phyloP scores from a whole-genome alignment of 2,888 invertebrate genomes.

The Sphaeridia pumilis region DNA sequence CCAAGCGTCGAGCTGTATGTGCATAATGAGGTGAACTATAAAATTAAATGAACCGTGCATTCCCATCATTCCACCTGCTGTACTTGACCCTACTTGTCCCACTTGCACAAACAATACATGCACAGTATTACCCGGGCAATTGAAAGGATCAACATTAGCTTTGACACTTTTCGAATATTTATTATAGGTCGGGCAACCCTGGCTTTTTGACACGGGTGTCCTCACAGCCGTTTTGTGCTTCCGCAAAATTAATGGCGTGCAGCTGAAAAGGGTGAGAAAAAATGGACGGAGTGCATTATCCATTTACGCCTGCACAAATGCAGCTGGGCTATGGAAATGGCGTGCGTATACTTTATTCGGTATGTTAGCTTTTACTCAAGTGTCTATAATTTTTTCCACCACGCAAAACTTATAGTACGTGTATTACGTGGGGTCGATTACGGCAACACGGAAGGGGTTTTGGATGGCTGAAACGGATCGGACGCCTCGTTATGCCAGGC shows the following conservation, averaged over 20 bases:
- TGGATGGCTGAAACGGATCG: not conserved
- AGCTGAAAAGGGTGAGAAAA: too few relatives aligned
- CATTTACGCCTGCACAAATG: too few relatives aligned
- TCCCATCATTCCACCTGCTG: too few relatives aligned
- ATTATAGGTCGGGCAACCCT: not conserved
- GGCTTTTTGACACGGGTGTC: not conserved
- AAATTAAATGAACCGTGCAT: too few relatives aligned
- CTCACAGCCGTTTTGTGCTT: not conserved
- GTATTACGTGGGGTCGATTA: not conserved
- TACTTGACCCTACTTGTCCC: too few relatives aligned
- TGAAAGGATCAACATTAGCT: too few relatives aligned
- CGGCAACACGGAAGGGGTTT: not conserved
- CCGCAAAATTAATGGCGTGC: not conserved
- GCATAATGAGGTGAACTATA: not conserved
- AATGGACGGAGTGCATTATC: too few relatives aligned
- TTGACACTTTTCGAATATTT: too few relatives aligned
- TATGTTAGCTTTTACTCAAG: not conserved
- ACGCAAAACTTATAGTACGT: not conserved
- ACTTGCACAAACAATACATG: too few relatives aligned
- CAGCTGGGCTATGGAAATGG: not conserved
- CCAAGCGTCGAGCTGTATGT: not conserved
- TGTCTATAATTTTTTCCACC: not conserved
- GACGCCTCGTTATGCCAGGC: not conserved
- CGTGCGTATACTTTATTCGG: not conserved
- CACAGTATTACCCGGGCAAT: too few relatives aligned